A percentile compares a stretch with the other conserved stretches of the same genome.
These are phyloP conservation scores for Carcinoscorpius rotundicauda DNA, from an alignment of 1,140 invertebrate genomes.

Conservation along the genomic window DNA sequence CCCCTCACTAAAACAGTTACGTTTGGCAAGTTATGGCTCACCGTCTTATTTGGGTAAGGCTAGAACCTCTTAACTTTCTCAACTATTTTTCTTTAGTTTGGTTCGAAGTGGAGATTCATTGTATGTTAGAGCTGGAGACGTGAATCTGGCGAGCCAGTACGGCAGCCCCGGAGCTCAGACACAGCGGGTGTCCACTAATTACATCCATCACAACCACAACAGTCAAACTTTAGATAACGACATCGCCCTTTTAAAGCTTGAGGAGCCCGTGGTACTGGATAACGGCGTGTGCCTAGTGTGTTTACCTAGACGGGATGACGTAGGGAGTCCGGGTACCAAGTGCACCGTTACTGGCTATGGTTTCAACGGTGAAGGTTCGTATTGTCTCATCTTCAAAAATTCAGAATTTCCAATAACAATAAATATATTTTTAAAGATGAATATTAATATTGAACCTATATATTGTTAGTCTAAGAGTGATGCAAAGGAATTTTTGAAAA, in stretches of 20 bases:
- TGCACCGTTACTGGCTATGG: conserved; percentile 89
- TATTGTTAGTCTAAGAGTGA: too few relatives aligned
- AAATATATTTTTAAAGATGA: too few relatives aligned
- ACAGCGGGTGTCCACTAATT: conserved; percentile 76
- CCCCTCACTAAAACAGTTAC: too few relatives aligned
- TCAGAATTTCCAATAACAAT: too few relatives aligned
- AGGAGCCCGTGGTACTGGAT: conserved; percentile 74
- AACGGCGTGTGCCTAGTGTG: conserved; percentile 75
- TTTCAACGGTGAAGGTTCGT: conserved; percentile 77
- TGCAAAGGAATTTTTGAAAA: too few relatives aligned
- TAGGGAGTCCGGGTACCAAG: conserved; percentile 67
- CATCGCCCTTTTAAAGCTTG: conserved; percentile 82
- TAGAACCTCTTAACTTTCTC: too few relatives aligned
- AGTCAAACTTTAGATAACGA: conserved; percentile 91
- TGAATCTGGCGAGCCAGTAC: conserved; percentile 65
- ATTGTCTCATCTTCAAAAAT: too few relatives aligned
- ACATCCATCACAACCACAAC: conserved; percentile 94
- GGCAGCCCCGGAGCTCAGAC: conserved; percentile 79
- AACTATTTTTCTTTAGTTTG: conserved; percentile 45
- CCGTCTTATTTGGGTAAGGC: too few relatives aligned
- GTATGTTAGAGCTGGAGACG: conserved; percentile 83
- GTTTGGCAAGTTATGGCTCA: too few relatives aligned
- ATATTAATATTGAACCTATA: too few relatives aligned
- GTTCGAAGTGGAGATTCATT: conserved; percentile 78
- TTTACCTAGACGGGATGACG: conserved; percentile 69